Evolutionary conservation across 2,888 invertebrate species (phyloP).

Genomic region (Asteroscopus sphinx): DNA sequence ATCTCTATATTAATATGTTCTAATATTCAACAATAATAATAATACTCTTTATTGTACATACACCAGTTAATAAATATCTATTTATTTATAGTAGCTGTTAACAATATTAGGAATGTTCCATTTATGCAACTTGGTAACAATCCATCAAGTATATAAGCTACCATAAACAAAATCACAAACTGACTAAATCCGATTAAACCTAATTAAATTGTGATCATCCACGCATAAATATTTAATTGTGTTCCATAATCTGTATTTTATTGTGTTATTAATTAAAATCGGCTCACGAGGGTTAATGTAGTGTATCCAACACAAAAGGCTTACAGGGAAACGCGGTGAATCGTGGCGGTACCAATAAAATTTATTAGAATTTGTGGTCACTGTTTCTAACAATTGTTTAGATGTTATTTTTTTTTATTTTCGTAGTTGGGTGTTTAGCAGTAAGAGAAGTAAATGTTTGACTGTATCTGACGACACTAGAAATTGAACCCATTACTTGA

Average conservation of each 20-base stretch:
- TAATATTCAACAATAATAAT: too few relatives aligned
- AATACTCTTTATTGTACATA: too few relatives aligned
- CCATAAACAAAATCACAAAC: constrained; percentile 10
- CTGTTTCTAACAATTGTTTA: constrained; percentile 34
- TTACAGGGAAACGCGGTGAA: constrained; percentile 35
- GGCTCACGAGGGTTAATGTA: constrained; percentile 48
- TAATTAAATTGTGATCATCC: constrained; percentile 27
- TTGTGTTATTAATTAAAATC: constrained; percentile 55
- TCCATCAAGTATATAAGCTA: too few relatives aligned
- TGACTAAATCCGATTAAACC: constrained; percentile 5
- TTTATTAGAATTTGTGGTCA: constrained; percentile 52
- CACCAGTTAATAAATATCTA: too few relatives aligned
- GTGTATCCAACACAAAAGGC: constrained; percentile 50
- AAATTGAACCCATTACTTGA: too few relatives aligned
- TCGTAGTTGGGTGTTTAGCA: neutral
- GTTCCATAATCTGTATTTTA: constrained; percentile 39
- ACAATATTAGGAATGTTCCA: too few relatives aligned
- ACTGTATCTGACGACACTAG: too few relatives aligned
- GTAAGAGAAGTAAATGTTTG: too few relatives aligned
- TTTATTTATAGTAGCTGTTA: too few relatives aligned
- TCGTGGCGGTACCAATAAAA: constrained; percentile 46
- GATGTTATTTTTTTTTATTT: constrained; percentile 7
- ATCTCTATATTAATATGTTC: too few relatives aligned
- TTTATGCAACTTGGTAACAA: too few relatives aligned
- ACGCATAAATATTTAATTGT: constrained; percentile 39